Conservation (phyloP, 2,888 invertebrate species). For the Agrotis clavis region DNA sequence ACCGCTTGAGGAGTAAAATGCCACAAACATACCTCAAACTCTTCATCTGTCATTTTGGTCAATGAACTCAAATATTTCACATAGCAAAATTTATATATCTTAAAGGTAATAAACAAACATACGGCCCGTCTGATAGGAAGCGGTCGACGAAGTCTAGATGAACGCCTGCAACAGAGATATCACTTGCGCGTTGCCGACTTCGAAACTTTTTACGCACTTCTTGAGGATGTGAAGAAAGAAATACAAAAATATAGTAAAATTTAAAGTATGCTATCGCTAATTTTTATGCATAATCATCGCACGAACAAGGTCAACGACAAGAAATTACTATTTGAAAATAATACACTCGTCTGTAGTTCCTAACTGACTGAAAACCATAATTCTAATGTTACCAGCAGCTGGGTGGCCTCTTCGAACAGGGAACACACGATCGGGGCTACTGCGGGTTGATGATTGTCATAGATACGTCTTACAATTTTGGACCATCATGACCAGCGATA, state of each 20-base stretch:
- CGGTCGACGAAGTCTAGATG: too few relatives aligned
- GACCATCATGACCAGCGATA: not conserved
- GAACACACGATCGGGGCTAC: not conserved
- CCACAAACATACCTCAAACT: not conserved
- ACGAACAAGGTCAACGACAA: not conserved
- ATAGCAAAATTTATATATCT: not conserved
- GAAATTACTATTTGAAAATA: conserved; percentile 1
- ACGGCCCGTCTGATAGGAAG: too few relatives aligned
- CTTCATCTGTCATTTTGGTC: not conserved
- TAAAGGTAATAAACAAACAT: too few relatives aligned
- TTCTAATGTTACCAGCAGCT: not conserved
- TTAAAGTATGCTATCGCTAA: not conserved
- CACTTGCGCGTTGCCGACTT: too few relatives aligned
- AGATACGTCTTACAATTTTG: not conserved
- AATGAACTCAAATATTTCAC: not conserved
- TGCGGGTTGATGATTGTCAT: not conserved
- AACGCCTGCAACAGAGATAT: too few relatives aligned
- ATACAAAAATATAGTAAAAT: not conserved
- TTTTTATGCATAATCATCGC: not conserved
- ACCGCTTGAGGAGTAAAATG: not conserved
- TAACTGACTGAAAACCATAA: not conserved
- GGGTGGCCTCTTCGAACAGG: not conserved
- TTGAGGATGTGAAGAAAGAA: too few relatives aligned
- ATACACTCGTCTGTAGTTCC: not conserved
- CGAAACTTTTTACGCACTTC: too few relatives aligned